Evolutionary conservation across 2,888 invertebrate genomes (phyloP), one percentile per base, ranked within the genome.

Genomic region (Beris morrisii): DNA sequence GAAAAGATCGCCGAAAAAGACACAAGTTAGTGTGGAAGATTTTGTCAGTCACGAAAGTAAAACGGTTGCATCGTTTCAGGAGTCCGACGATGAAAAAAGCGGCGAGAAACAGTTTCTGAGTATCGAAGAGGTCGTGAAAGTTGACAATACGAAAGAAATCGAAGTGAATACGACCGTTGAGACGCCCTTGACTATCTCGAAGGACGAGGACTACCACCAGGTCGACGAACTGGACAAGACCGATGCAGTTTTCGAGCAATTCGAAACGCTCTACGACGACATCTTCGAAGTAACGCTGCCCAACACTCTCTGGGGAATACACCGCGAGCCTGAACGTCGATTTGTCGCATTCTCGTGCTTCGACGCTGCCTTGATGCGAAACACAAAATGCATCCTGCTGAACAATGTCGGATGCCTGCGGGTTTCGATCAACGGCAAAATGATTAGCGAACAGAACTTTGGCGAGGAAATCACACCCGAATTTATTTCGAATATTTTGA

Each of bases 281-380:
- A 64, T 70, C 15, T 70, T 69, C 58, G 70, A 70, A 65, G 68
- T 70, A 7, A 54, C 64, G 7, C 44, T 70, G 44, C 70, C 70
- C 3, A 66, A 44, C 43, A 70, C 68, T 30, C 32, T 70, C 4
- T 70, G 70, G 70, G 70, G 66, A 12, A 48, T 69, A n/a, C 68
- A 68, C 59, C 59, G 70, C 6, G 70, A 70, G 56, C 68, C 69
- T 4, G 48, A 69, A 22, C 54, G 65, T 30, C 15, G 31, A 13
- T 70, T 67, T 50, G 67, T 70, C 45, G 68, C 65, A 4, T 68
- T 70, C 22, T 54, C 66, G 12, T 68, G 46, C 28, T 70, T 69
- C 57, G 70, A 70, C 50, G 11, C 43, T 11, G 46, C 28, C 11
- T n/a, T 5, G 1, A 65, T 64, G 46, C 44, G 38, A 15, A 56